Percentiles rank a stretch among this genome's conserved stretches.
phyloP scores from a whole-genome alignment of 2,888 invertebrate genomes.

The Crocallis elinguaria region DNA sequence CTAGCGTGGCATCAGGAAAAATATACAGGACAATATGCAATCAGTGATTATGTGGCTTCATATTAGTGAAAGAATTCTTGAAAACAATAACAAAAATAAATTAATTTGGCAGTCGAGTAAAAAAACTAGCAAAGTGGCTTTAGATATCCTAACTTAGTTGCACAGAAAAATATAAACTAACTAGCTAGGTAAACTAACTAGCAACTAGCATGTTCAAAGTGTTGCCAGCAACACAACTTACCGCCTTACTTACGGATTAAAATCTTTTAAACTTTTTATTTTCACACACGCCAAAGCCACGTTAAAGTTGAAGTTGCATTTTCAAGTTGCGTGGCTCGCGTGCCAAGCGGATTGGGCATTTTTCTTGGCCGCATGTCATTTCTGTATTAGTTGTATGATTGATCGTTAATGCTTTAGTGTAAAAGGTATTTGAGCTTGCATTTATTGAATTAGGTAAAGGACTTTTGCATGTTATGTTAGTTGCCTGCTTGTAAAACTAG shows the following conservation, averaged over 20 bases:
- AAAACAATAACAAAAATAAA: too few species aligned
- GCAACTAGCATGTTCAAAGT: slow-evolving; percentile 36
- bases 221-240: slow-evolving; percentile 44
- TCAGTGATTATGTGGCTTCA: too few species aligned
- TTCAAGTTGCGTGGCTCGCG: slow-evolving; percentile 52
- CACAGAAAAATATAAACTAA: too few species aligned
- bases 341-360: slow-evolving; percentile 38
- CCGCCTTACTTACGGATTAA: slow-evolving; percentile 49
- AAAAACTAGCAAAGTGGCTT: too few species aligned
- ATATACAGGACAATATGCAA: too few species aligned
- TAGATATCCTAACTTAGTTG: too few species aligned
- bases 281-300: slow-evolving; percentile 62
- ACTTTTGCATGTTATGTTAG: not conserved
- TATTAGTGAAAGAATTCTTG: too few species aligned
- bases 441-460: slow-evolving; percentile 12
- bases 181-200: too few species aligned
- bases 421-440: slow-evolving; percentile 12
- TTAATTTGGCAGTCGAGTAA: too few species aligned
- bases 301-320: slow-evolving; percentile 62
- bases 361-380: slow-evolving; percentile 30
- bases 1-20: too few species aligned
- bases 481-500: not conserved
- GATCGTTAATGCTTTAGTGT: slow-evolving; percentile 22
- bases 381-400: slow-evolving; percentile 35
- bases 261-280: slow-evolving; percentile 57